Evolutionary conservation across 53 echinoderm and acorn worm genomes (phyloP), one percentile per base, ranked within the genome.

Genomic region (Hippasteria phrygiana): DNA sequence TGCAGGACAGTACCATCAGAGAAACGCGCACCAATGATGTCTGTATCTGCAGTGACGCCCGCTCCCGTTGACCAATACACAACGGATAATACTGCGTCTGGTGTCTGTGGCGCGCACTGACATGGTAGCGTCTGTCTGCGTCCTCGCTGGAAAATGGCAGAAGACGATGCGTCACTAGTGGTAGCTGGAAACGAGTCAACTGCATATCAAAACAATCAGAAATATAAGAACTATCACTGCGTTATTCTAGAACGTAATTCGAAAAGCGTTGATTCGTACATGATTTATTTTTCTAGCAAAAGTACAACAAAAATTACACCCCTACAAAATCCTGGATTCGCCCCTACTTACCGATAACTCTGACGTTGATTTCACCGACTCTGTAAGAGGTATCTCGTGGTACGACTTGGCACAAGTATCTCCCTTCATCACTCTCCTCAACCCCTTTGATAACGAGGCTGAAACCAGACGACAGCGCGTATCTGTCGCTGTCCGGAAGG

Each of bases 31-130:
- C 62, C 46, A 45, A 83, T 22, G 34, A 83, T 83, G 16, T 67
- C 66, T 34, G 83, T 66, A 16, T 24, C 41, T 37, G 29, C 32
- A 18, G 67, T 45, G 32, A 40, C 67, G 34, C 83, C 83, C 45
- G 43, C 48, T 67, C 66, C 83, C 67, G 45, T 45, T 59, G 83
- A 83, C 83, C 83, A 83, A 24, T 83, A 83, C 29, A 83, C 33
- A 14, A 67, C 50, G 48, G 72, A 38, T 48, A 59, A 20, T 24
- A 4, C 59, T 67, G 29, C 34, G 7, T 59, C 59, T 39, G 38
- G 22, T 43, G 45, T 11, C 45, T 33, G 65, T 34, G 32, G 2
- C 16, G 46, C 46, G 34, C 83, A 83, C 46, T 29, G 66, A 22
- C 83, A 83, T 34, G 40, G 11, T 40, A 81, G 27, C 16, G 16